These are phyloP conservation scores for Smittia sp. DNA, from an alignment of 2,888 invertebrate genomes.

Conservation along the genomic window DNA sequence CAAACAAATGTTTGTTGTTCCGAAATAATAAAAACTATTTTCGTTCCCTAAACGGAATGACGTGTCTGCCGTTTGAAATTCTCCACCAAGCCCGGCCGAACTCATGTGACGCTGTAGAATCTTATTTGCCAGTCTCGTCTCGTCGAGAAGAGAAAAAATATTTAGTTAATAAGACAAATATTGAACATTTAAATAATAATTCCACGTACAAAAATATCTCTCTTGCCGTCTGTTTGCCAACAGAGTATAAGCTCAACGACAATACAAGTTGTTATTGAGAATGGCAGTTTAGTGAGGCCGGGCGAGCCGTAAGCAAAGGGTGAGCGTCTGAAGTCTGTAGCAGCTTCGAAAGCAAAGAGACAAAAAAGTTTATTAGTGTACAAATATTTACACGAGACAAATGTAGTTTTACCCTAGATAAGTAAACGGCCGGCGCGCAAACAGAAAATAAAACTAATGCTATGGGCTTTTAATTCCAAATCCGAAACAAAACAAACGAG, in stretches of 20 bases:
- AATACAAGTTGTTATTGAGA: conserved; percentile 1
- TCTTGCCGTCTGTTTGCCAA: neutral
- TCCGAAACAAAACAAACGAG: neutral
- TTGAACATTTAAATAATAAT: conserved; percentile 35
- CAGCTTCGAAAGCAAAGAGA: neutral
- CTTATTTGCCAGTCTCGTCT: neutral
- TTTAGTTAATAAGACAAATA: conserved; percentile 35
- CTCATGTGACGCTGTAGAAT: neutral
- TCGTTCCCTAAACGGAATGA: neutral
- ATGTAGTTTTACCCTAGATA: conserved; percentile 16
- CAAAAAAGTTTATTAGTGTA: conserved; percentile 30
- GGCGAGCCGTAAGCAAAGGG: neutral
- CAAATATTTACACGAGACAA: conserved; percentile 33
- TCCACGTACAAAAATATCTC: conserved; percentile 21
- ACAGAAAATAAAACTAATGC: neutral
- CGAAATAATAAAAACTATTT: neutral
- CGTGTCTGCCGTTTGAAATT: neutral
- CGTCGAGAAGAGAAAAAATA: conserved; percentile 24
- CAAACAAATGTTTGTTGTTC: neutral
- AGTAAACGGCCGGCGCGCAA: neutral
- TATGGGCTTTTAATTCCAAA: conserved; percentile 14
- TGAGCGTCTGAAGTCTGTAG: neutral
- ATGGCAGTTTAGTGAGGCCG: neutral
- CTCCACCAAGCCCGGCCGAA: neutral
- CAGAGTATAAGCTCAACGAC: neutral